A percentile compares a stretch with the other conserved stretches of the same genome.
Conservation (phyloP, 1,140 invertebrate species). For the Drosophila takahashii region DNA sequence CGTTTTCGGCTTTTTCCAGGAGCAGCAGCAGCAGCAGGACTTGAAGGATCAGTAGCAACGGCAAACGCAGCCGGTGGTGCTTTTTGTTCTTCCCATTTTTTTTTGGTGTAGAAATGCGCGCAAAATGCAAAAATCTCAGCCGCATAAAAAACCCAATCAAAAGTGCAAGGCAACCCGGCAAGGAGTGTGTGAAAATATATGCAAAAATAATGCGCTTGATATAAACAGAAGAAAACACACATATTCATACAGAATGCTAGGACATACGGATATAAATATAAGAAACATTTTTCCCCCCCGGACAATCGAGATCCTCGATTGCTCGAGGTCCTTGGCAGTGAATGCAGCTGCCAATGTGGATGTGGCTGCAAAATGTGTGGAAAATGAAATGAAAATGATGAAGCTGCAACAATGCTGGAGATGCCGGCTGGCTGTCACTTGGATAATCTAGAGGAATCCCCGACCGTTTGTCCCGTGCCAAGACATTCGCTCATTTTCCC, state of each 20-base stretch:
- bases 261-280: constrained; percentile 31
- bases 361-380: constrained; percentile 58
- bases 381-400: constrained; percentile 70
- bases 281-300: constrained; percentile 48
- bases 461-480: constrained; percentile 61
- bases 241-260: constrained; percentile 12
- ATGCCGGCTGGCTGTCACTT: constrained; percentile 73
- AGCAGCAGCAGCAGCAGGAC: constrained; percentile 13
- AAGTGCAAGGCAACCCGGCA: constrained; percentile 57
- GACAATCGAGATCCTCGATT: constrained; percentile 43
- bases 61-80: constrained; percentile 68
- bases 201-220: constrained; percentile 68
- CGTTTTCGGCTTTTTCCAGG: constrained; percentile 34
- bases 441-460: constrained; percentile 68
- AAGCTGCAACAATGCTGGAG: constrained; percentile 62
- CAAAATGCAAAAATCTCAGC: constrained; percentile 79
- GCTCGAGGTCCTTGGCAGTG: constrained; percentile 48
- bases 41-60: constrained; percentile 31
- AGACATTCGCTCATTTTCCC: constrained; percentile 48
- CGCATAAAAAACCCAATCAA: constrained; percentile 56
- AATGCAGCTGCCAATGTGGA: constrained; percentile 35
- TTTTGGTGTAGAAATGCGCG: constrained; percentile 73
- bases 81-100: constrained; percentile 44
- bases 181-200: constrained; percentile 53
- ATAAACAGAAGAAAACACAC: constrained; percentile 36